Evolutionary conservation across 2,113 vertebrate species (phyloP).

Genomic region (Crocuta crocuta): DNA sequence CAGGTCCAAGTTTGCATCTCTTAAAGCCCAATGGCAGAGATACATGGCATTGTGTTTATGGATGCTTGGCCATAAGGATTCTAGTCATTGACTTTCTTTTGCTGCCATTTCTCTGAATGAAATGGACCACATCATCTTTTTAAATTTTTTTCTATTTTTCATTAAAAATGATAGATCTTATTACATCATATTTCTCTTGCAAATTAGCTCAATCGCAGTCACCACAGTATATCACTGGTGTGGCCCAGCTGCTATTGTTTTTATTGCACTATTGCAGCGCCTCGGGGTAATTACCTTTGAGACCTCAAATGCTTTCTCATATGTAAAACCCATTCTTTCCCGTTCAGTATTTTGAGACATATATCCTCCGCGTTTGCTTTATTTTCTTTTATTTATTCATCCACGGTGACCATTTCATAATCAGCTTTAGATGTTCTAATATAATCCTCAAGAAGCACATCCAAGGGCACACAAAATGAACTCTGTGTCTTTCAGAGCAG

Average conservation of each 20-base stretch:
- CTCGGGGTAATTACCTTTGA: constrained; percentile 52
- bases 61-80: not conserved
- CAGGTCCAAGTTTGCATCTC: not conserved
- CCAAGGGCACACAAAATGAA: constrained; percentile 60
- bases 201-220: constrained; percentile 60
- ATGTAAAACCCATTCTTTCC: constrained; percentile 50
- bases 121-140: not conserved
- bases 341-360: not conserved
- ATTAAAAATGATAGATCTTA: constrained; percentile 58
- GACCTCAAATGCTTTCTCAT: constrained; percentile 3
- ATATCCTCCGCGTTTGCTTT: not conserved
- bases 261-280: constrained; percentile 25
- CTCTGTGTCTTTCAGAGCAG: not conserved
- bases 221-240: not conserved
- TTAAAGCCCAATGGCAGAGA: not conserved
- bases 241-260: constrained; percentile 61
- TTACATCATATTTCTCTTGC: constrained; percentile 63
- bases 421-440: constrained; percentile 12
- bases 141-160: constrained; percentile 21
- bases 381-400: constrained; percentile 61
- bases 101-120: not conserved
- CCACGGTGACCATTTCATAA: constrained; percentile 17
- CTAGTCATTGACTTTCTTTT: not conserved
- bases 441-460: not conserved
- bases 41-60: fast-evolving